These are phyloP conservation scores for Anarhynchus alexandrinus DNA, from an alignment of 2,113 vertebrate species.

Conservation along the genomic window DNA sequence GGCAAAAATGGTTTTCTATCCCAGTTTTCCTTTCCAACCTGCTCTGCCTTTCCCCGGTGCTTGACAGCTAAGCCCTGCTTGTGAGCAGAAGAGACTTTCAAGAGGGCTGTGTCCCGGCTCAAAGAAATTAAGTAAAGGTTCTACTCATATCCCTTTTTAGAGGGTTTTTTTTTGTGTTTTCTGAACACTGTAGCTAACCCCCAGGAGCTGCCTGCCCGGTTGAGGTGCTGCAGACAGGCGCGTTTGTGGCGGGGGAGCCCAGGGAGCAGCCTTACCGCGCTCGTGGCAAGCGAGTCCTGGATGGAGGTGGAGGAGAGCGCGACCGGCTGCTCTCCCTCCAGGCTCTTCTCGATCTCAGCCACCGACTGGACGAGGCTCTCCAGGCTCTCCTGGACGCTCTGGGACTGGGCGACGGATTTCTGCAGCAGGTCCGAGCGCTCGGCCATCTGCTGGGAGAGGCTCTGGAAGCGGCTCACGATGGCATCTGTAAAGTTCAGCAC, in stretches of 20 bases:
- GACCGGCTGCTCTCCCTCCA: conserved; percentile 67
- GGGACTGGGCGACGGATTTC: conserved; percentile 91
- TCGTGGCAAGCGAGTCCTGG: conserved; percentile 87
- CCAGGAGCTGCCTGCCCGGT: accelerated
- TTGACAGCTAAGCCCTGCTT: neutral
- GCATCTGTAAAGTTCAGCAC: conserved; percentile 70
- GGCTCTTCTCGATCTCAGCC: conserved; percentile 75
- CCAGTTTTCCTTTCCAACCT: accelerated
- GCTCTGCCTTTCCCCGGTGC: neutral
- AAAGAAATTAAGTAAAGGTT: neutral
- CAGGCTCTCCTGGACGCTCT: conserved; percentile 92
- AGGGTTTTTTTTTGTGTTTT: accelerated
- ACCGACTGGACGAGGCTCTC: conserved; percentile 86
- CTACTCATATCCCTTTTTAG: neutral
- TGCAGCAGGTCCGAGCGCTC: conserved; percentile 88
- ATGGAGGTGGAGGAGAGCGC: conserved; percentile 80
- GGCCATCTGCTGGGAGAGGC: conserved; percentile 80
- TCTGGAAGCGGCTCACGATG: conserved; percentile 82
- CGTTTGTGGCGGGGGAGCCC: accelerated
- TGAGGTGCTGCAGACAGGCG: neutral
- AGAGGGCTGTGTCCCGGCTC: neutral
- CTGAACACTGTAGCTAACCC: neutral
- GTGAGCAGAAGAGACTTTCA: neutral
- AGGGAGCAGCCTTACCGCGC: conserved; percentile 75
- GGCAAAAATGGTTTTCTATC: neutral